Base-by-base conservation (phyloP, 2,797 vertebrate species). In the Liasis olivaceus region DNA sequence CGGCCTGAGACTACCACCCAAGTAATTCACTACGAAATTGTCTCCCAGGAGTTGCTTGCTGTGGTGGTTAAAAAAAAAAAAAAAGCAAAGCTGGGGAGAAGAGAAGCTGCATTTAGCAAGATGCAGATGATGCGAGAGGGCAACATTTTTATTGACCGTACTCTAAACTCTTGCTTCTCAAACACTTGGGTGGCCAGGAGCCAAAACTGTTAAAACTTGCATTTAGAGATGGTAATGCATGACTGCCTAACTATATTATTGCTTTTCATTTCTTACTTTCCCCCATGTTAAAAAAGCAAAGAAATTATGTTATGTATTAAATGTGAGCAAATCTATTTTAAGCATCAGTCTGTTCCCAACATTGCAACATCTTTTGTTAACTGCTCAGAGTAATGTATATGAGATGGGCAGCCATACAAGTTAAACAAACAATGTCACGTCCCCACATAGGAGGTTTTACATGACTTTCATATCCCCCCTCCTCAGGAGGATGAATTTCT, bases 141-240 rank as follows among this genome's bases (percentile, higher is more conserved):
- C 47, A 15, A 26, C 13, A 56, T 87, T 93, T 92, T 94, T 92
- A 91, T 89, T 93, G 95, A 94, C 94, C 94, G 96, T 93, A 94
- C 95, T 94, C 62, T 93, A 93, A 31, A 69, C 88, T 94, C 95
- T 95, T 94, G 93, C 94, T 92, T 94, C 95, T 96, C 94, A 94
- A 93, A 95, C 95, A 95, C 7, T 88, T 62, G 9, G 22, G 91
- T 95, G 94, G 96, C 88, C 91, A 88, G 92, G 95, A 96, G 95
- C 95, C 59, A 63, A 90, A 88, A 94, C 89, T 89, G 93, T 94
- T 95, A 77, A 77, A 42, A 24, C 36, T 84, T 95, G 85, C 89
- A 93, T 92, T 72, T 91, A 93, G 92, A 87, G 89, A 77, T 96
- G 62, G 92, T 72, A 31, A 92, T 95, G 96, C 94, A 91, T 89